These are phyloP conservation scores for Magallana ariakensis DNA, from an alignment of 1,140 invertebrate species.

Conservation along the genomic window DNA sequence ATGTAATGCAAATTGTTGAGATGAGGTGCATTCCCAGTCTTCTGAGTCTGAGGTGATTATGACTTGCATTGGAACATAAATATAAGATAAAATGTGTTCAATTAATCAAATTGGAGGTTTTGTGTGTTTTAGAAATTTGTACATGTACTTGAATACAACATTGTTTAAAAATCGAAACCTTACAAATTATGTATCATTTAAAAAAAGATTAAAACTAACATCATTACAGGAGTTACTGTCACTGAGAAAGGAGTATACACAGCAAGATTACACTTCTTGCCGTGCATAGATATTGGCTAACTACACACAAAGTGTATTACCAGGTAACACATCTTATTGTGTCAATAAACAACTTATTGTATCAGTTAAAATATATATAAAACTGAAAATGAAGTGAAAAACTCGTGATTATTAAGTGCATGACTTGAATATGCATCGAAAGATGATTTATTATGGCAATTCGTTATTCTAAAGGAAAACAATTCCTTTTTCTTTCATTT, in stretches of 20 bases:
- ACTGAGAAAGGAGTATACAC: background rate
- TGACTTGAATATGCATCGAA: too few relatives aligned
- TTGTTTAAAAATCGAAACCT: too few relatives aligned
- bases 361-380: background rate
- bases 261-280: background rate
- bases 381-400: too few relatives aligned
- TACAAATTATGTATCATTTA: too few relatives aligned
- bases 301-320: background rate
- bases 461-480: background rate
- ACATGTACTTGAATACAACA: too few relatives aligned
- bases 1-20: background rate
- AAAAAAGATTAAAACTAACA: background rate
- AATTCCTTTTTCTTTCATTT: background rate
- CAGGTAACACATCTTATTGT: background rate
- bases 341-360: background rate
- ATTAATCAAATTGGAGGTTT: background rate
- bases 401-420: background rate
- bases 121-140: too few relatives aligned
- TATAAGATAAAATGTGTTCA: background rate
- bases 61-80: background rate
- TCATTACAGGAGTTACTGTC: background rate
- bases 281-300: background rate
- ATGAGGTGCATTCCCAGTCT: background rate
- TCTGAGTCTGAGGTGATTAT: background rate
- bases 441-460: background rate